These are phyloP conservation scores for Scolanthus callimorphus DNA, from an alignment of 92 coral and sea anemone species.

Conservation along the genomic window DNA sequence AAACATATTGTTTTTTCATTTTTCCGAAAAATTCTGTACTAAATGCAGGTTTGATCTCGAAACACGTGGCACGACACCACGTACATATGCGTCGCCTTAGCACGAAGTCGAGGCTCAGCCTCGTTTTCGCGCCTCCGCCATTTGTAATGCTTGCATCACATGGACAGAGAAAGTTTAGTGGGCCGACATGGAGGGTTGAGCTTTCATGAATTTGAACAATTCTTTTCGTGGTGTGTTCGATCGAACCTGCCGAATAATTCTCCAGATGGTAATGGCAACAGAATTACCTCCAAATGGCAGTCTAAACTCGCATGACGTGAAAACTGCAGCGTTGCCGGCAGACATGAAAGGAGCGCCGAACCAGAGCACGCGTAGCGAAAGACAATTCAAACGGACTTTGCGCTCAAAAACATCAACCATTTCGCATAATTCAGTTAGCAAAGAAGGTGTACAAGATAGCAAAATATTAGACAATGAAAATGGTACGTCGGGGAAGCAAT, in stretches of 20 bases:
- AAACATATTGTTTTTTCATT: too few species aligned
- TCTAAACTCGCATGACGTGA: conserved; percentile 51
- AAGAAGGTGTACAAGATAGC: conserved; percentile 32
- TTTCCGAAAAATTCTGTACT: too few species aligned
- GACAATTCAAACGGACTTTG: conserved; percentile 67
- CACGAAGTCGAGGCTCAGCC: too few species aligned
- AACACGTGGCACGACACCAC: too few species aligned
- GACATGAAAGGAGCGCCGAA: conserved; percentile 73
- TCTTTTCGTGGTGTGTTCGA: conserved; percentile 84
- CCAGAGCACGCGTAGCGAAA: conserved; percentile 71
- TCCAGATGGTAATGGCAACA: conserved; percentile 96
- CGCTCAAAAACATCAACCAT: conserved; percentile 72
- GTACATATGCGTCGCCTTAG: too few species aligned
- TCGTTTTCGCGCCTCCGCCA: too few species aligned
- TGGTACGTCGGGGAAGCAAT: conserved; percentile 16
- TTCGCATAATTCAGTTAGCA: conserved; percentile 29
- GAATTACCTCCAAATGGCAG: conserved; percentile 58
- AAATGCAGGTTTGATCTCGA: too few species aligned
- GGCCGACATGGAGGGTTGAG: too few species aligned
- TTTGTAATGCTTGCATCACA: too few species aligned
- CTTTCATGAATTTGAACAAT: conserved; percentile 73
- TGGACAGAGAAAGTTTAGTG: too few species aligned
- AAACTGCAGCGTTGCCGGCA: conserved; percentile 59
- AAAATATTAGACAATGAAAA: conserved; percentile 18
- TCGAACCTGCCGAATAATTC: conserved; percentile 80